Evolutionary conservation across 2,113 vertebrate genomes (phyloP).

Genomic region (Sinocyclocheilus grahami): DNA sequence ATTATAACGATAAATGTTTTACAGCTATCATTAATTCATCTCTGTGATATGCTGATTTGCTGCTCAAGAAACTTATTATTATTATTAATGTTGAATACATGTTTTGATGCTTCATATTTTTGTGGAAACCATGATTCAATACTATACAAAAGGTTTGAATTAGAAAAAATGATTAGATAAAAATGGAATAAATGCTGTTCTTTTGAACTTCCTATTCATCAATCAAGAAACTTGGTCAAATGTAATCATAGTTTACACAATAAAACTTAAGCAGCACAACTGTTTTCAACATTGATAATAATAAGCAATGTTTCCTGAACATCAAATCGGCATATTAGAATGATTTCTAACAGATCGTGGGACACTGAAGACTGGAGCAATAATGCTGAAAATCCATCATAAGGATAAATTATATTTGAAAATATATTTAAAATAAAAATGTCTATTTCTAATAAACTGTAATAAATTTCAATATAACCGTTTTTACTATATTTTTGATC

Average conservation of each 20-base stretch:
- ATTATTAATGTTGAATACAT: not conserved
- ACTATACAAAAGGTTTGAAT: not conserved
- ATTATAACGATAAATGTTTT: slow-evolving; percentile 56
- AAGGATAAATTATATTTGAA: not conserved
- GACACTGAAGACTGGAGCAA: not conserved
- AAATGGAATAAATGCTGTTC: not conserved
- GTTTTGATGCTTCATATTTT: not conserved
- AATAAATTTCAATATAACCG: not conserved
- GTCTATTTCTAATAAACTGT: not conserved
- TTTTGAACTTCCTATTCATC: not conserved
- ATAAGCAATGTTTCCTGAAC: not conserved
- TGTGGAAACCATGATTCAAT: not conserved
- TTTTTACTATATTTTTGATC: not conserved
- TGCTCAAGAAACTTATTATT: not conserved
- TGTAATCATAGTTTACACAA: not conserved
- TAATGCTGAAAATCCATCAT: not conserved
- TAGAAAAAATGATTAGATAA: not conserved
- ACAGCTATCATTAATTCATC: slow-evolving; percentile 58
- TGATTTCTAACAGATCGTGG: not conserved
- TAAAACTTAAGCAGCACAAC: not conserved
- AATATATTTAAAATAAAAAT: not conserved
- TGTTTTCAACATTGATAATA: not conserved
- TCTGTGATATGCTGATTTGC: slow-evolving; percentile 21
- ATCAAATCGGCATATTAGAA: not conserved
- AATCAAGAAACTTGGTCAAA: not conserved